Evolutionary conservation across 2,113 vertebrate species (phyloP).

Genomic region (Cyprinodon brontotheroides): DNA sequence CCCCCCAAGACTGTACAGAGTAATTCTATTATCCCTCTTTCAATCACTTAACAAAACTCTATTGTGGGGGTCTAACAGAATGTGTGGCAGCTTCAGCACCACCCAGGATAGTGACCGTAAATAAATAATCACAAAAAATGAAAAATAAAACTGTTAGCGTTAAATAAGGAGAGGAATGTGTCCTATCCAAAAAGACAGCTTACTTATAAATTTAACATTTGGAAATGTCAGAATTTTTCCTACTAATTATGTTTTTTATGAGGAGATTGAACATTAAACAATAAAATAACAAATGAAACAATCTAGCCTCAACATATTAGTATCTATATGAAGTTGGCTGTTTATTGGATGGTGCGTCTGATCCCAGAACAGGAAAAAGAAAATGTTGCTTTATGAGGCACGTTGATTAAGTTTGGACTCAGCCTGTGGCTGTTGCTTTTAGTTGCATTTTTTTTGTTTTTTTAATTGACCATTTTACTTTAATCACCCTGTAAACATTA

Average conservation of each 20-base stretch:
- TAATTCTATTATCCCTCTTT: constrained; percentile 60
- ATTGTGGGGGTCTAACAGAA: constrained; percentile 45
- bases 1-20: constrained; percentile 55
- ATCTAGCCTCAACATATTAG: constrained; percentile 38
- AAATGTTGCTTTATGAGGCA: constrained; percentile 73
- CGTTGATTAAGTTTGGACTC: constrained; percentile 71
- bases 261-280: constrained; percentile 33
- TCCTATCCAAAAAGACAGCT: constrained; percentile 25
- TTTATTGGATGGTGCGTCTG: constrained; percentile 65
- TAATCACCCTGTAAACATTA: constrained; percentile 76
- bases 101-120: constrained; percentile 49
- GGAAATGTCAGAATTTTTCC: constrained; percentile 66
- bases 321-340: constrained; percentile 58
- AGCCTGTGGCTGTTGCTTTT: constrained; percentile 54
- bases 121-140: constrained; percentile 47
- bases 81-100: constrained; percentile 41
- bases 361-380: constrained; percentile 60
- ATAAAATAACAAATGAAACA: constrained; percentile 66
- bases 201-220: constrained; percentile 20
- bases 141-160: constrained; percentile 2
- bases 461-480: constrained; percentile 68
- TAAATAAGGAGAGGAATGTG: constrained; percentile 36
- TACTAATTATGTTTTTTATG: constrained; percentile 26
- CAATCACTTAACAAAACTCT: constrained; percentile 63
- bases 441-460: constrained; percentile 67